Evolutionary conservation across 2,888 invertebrate genomes (phyloP), one percentile per base, ranked within the genome.

Genomic region (Erebia epiphron): DNA sequence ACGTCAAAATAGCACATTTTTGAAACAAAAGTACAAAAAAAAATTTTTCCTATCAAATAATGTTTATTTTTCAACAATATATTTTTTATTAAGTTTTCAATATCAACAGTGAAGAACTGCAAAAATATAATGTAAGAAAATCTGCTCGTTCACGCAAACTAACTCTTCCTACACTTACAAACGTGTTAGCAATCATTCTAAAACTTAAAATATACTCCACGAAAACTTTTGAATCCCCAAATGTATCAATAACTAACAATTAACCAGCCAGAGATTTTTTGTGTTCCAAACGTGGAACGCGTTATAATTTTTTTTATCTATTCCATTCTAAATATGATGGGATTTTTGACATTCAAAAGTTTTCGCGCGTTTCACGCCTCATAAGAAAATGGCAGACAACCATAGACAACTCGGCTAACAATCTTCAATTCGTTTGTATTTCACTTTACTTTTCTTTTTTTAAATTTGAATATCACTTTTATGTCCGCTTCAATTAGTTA

Each of bases 151-250:
- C 67, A 66, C 43, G 66, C 60, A 63, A 72, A 70, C 52, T 70
- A 73, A 68, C 68, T 52, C 62, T 52, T 3, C 66, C 68, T 73
- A 74, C 67, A 70, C 64, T 66, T 67, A 67, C n/a, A 64, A 68
- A 69, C 67, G 60, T 60, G 54, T 69, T 61, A 72, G 74, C 70
- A 70, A 72, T 61, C 50, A 14, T 49, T 11, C 63, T 71, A 67
- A 46, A 43, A 18, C 41, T 35, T 71, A 66, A 56, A 63, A 57
- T 43, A 21, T n/a, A 58, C 11, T 16, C 18, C 41, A 35, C 69
- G 65, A 68, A 62, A 41, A 62, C 68, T 66, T 67, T 72, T 68
- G 72, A 72, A 70, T n/a, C 18, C 13, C 68, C 69, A 66, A 46
- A 16, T 41, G 18, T 46, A 16, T 35, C 56, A 41, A 3, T 54